Conservation (phyloP, 2,888 invertebrate genomes). For the Meiosimyza platycephala region DNA sequence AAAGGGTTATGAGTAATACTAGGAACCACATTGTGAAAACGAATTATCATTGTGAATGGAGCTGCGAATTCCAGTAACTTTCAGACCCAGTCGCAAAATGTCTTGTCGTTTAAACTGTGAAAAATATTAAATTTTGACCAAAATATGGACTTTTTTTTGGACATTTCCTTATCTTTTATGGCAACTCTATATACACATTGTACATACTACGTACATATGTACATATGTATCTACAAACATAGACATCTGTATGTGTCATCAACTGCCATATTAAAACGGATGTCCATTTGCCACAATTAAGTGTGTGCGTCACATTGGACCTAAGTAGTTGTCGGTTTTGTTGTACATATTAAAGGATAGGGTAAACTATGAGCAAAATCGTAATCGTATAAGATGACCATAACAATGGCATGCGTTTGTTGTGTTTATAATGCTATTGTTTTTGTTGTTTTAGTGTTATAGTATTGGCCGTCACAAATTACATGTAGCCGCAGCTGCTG, state of each 20-base stretch:
- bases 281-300: conserved; percentile 33
- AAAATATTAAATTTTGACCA: too few relatives aligned
- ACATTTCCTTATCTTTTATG: too few relatives aligned
- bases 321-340: conserved; percentile 22
- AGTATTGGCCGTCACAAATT: neutral
- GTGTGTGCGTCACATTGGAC: conserved; percentile 26
- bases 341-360: neutral
- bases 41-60: too few relatives aligned
- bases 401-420: conserved; percentile 17
- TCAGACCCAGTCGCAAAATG: too few relatives aligned
- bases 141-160: too few relatives aligned
- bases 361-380: neutral
- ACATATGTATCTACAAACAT: neutral
- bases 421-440: conserved; percentile 3
- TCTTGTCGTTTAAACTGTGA: too few relatives aligned
- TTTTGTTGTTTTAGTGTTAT: conserved; percentile 4
- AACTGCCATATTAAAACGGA: conserved; percentile 30
- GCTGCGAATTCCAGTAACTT: too few relatives aligned
- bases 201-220: too few relatives aligned
- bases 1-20: too few relatives aligned
- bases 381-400: neutral
- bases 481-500: conserved; percentile 19
- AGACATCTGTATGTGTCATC: conserved; percentile 28
- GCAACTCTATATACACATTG: too few relatives aligned
- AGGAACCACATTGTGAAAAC: too few relatives aligned